Conservation (phyloP, 1,140 invertebrate species). For the Drosophila sp. region DNA sequence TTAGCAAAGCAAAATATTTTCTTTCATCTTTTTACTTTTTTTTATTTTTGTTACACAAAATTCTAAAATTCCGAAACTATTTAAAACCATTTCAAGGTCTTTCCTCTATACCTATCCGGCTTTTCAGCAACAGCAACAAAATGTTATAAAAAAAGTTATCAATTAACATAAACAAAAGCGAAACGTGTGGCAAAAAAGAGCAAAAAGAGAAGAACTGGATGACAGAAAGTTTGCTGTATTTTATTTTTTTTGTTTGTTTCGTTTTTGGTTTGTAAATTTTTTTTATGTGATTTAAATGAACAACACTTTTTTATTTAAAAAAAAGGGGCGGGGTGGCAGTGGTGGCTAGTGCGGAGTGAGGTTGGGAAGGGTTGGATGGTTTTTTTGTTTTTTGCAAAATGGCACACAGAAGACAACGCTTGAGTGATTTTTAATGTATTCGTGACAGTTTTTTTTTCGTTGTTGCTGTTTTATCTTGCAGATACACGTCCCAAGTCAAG, state of each 20-base stretch:
- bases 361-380: conserved; percentile 2
- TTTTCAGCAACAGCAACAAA: conserved; percentile 32
- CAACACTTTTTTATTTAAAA: conserved; percentile 41
- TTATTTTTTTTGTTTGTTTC: conserved; percentile 20
- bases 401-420: conserved; percentile 70
- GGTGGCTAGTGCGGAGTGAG: neutral
- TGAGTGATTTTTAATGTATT: conserved; percentile 79
- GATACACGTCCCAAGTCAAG: conserved; percentile 33
- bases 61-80: conserved; percentile 10
- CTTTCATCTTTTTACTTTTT: neutral
- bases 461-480: conserved; percentile 26
- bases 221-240: conserved; percentile 35
- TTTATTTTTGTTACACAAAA: conserved; percentile 16
- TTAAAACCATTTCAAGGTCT: conserved; percentile 56
- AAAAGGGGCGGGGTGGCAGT: neutral
- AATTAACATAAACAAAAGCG: conserved; percentile 49
- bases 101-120: conserved; percentile 18
- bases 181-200: conserved; percentile 21
- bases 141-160: conserved; percentile 47
- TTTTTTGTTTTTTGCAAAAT: conserved; percentile 39
- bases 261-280: conserved; percentile 38
- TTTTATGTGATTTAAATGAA: conserved; percentile 76
- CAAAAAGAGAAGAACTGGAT: conserved; percentile 29
- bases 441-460: conserved; percentile 70
- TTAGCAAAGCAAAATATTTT: neutral